Evolutionary conservation across 2,888 invertebrate genomes (phyloP).

Genomic region (Lottia gigantea): DNA sequence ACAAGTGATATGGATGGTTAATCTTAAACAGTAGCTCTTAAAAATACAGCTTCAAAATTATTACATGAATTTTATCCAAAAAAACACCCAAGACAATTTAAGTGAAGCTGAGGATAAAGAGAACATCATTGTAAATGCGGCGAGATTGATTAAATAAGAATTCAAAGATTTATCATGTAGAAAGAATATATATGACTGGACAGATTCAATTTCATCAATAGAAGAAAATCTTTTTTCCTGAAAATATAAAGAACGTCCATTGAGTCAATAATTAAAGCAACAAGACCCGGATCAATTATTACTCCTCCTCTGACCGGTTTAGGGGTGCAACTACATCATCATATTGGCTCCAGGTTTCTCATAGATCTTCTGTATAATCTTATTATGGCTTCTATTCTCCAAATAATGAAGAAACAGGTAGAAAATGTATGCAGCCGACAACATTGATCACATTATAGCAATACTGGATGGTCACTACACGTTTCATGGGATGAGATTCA

Average conservation of each 20-base stretch:
- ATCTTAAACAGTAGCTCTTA: too few species aligned
- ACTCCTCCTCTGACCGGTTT: slow-evolving; percentile 39
- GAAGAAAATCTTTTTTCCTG: slow-evolving; percentile 28
- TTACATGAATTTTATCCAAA: too few species aligned
- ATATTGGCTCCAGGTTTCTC: slow-evolving; percentile 42
- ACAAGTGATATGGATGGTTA: too few species aligned
- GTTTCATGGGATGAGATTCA: slow-evolving; percentile 12
- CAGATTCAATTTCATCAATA: slow-evolving; percentile 15
- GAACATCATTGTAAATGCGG: slow-evolving; percentile 16
- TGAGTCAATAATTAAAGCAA: slow-evolving; percentile 36
- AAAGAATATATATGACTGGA: slow-evolving; percentile 19
- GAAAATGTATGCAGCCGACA: neutral
- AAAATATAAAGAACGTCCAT: slow-evolving; percentile 26
- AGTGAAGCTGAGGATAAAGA: slow-evolving; percentile 16
- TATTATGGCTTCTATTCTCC: slow-evolving; percentile 42
- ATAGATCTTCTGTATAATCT: slow-evolving; percentile 38
- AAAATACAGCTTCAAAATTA: too few species aligned
- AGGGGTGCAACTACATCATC: slow-evolving; percentile 39
- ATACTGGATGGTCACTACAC: neutral
- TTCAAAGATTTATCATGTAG: slow-evolving; percentile 1
- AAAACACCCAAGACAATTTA: too few species aligned
- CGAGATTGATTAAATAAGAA: slow-evolving; percentile 21
- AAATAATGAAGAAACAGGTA: slow-evolving; percentile 14
- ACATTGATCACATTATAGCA: neutral
- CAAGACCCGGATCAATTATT: slow-evolving; percentile 33